Percentiles rank a stretch among this genome's conserved stretches.
phyloP scores from a whole-genome alignment of 2,888 invertebrate genomes.

The Pterostichus niger region DNA sequence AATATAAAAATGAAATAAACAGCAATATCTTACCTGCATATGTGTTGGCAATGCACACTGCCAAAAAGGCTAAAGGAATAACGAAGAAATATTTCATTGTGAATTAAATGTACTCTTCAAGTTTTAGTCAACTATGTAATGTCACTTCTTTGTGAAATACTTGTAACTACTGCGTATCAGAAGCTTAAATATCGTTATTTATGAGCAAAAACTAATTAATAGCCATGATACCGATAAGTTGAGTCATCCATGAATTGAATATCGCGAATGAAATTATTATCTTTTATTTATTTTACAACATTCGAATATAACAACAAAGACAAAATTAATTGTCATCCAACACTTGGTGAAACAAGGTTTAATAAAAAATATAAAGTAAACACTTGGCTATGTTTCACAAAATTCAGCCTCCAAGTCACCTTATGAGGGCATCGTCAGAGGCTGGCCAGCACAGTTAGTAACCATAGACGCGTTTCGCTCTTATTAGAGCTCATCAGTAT shows the following conservation, averaged over 20 bases:
- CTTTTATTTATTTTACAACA: neutral
- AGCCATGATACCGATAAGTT: slow-evolving; percentile 1
- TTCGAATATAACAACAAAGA: too few relatives aligned
- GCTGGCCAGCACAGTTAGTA: too few relatives aligned
- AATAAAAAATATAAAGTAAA: too few relatives aligned
- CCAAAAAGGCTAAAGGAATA: slow-evolving; percentile 22
- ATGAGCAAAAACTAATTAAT: neutral
- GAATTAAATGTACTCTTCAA: neutral
- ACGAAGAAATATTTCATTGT: slow-evolving; percentile 59
- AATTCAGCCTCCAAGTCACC: too few relatives aligned
- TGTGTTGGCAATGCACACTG: neutral
- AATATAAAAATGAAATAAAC: neutral
- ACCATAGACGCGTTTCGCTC: too few relatives aligned
- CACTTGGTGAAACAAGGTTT: too few relatives aligned
- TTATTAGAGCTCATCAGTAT: too few relatives aligned
- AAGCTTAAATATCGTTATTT: slow-evolving; percentile 27
- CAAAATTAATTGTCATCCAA: too few relatives aligned
- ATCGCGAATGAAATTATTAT: neutral
- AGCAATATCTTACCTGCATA: neutral
- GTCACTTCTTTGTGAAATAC: neutral
- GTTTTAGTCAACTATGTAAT: neutral
- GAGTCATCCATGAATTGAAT: neutral
- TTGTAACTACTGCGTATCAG: neutral
- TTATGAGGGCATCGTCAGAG: too few relatives aligned
- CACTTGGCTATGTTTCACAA: too few relatives aligned